phyloP scores from a whole-genome alignment of 1,140 invertebrate species.

The Ceratina calcarata region DNA sequence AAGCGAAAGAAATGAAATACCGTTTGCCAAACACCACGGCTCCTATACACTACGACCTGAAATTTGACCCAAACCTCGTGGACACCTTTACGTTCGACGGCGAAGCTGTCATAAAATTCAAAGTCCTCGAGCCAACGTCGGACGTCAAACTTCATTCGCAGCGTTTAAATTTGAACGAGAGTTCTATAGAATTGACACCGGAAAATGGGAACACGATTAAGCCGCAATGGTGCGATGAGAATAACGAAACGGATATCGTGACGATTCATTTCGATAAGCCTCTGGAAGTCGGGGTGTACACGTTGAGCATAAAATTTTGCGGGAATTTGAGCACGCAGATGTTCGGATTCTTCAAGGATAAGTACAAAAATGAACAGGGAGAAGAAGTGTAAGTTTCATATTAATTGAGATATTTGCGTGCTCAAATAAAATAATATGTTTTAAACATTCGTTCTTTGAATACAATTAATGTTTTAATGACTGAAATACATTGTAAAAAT shows the following conservation, averaged over 20 bases:
- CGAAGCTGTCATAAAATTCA: slow-evolving; percentile 44
- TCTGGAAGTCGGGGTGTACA: slow-evolving; percentile 40
- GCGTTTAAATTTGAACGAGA: slow-evolving; percentile 24
- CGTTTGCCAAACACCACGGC: slow-evolving; percentile 48
- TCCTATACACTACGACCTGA: slow-evolving; percentile 51
- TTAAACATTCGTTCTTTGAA: no score
- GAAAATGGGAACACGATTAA: background rate
- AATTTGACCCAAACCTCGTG: slow-evolving; percentile 56
- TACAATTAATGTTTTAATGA: no score
- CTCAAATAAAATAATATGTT: no score
- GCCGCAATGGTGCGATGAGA: slow-evolving; percentile 19
- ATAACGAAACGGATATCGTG: slow-evolving; percentile 46
- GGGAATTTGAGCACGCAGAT: slow-evolving; percentile 54
- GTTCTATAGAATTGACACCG: background rate
- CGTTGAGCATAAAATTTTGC: slow-evolving; percentile 52
- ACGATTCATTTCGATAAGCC: slow-evolving; percentile 32
- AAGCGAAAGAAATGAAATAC: slow-evolving; percentile 8
- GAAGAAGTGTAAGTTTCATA: slow-evolving; percentile 57
- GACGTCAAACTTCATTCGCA: slow-evolving; percentile 50
- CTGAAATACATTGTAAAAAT: no score
- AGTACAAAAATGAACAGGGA: slow-evolving; percentile 52
- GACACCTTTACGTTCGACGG: slow-evolving; percentile 63
- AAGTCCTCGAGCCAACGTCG: slow-evolving; percentile 43
- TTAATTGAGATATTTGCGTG: no score
- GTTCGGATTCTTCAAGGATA: slow-evolving; percentile 62